These are phyloP conservation scores for Tinamus guttatus DNA, from an alignment of 2,113 vertebrate genomes.

Conservation along the genomic window DNA sequence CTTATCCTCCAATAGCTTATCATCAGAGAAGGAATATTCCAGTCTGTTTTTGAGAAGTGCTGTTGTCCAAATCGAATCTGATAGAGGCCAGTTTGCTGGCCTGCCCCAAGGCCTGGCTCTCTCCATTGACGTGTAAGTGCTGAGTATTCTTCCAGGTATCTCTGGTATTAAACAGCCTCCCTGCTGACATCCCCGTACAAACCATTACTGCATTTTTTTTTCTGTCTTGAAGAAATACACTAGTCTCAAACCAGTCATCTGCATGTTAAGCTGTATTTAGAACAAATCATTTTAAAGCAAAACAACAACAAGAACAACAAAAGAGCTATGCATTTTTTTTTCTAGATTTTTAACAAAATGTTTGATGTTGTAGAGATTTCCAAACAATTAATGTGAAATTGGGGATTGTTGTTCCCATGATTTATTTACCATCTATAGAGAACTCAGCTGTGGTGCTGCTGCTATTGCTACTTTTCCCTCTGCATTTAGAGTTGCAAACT, in stretches of 20 bases:
- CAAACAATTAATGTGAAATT: constrained; percentile 82
- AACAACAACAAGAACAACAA: constrained; percentile 79
- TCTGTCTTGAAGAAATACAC: constrained; percentile 63
- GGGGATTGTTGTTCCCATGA: constrained; percentile 77
- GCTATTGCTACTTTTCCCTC: constrained; percentile 27
- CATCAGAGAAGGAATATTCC: neutral
- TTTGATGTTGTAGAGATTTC: constrained; percentile 81
- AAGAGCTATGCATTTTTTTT: constrained; percentile 74
- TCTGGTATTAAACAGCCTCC: neutral
- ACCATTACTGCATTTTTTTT: constrained; percentile 49
- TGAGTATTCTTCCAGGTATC: constrained; percentile 39
- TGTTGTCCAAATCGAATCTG: constrained; percentile 19
- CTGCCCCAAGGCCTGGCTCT: neutral
- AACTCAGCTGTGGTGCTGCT: constrained; percentile 77
- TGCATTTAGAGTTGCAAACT: constrained; percentile 51
- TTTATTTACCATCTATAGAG: constrained; percentile 78
- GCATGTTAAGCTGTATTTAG: constrained; percentile 83
- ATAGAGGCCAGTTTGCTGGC: neutral
- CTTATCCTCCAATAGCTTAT: neutral
- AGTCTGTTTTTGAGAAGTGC: constrained; percentile 15
- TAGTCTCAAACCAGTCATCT: constrained; percentile 82
- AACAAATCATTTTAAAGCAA: constrained; percentile 80
- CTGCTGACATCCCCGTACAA: constrained; percentile 28
- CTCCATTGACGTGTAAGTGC: neutral
- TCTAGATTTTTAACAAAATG: constrained; percentile 80